A percentile compares a stretch with the other conserved stretches of the same genome.
Evolutionary conservation across 2,888 invertebrate species (phyloP).

Genomic region (Tetragnatha montana): DNA sequence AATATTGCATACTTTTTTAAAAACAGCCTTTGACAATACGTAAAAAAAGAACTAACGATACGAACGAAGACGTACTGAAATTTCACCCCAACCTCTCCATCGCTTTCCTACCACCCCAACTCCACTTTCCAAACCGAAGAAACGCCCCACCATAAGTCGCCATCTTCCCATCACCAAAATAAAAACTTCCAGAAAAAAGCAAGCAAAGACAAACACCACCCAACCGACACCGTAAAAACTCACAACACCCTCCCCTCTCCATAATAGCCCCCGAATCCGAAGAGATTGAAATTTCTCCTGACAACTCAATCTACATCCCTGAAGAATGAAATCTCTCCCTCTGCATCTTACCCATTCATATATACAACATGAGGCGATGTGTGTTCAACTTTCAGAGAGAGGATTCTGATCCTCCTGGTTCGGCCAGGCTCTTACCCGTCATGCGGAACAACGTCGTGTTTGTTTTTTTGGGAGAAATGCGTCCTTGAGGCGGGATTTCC

Average conservation of each 20-base stretch:
- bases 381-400: conserved; percentile 1
- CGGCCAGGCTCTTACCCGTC: not conserved
- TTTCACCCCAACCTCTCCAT: too few species aligned
- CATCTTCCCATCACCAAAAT: not conserved
- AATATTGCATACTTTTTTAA: too few species aligned
- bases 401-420: conserved; percentile 1
- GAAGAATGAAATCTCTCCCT: conserved; percentile 5
- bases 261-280: conserved; percentile 33
- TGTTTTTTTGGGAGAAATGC: conserved; percentile 29
- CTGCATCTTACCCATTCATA: conserved; percentile 19
- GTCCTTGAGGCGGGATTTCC: not conserved
- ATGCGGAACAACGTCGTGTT: not conserved
- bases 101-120: too few species aligned
- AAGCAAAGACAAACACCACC: not conserved
- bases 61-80: too few species aligned
- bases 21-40: too few species aligned
- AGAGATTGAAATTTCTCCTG: conserved; percentile 53
- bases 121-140: not conserved
- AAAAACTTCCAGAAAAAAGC: not conserved
- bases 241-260: conserved; percentile 12
- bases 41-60: too few species aligned
- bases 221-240: not conserved
- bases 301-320: conserved; percentile 61
- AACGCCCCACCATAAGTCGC: not conserved
- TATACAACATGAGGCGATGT: conserved; percentile 20